A percentile compares a stretch with the other conserved stretches of the same genome.
Evolutionary conservation across 2,113 vertebrate species (phyloP).

Genomic region (Myodes glareolus): DNA sequence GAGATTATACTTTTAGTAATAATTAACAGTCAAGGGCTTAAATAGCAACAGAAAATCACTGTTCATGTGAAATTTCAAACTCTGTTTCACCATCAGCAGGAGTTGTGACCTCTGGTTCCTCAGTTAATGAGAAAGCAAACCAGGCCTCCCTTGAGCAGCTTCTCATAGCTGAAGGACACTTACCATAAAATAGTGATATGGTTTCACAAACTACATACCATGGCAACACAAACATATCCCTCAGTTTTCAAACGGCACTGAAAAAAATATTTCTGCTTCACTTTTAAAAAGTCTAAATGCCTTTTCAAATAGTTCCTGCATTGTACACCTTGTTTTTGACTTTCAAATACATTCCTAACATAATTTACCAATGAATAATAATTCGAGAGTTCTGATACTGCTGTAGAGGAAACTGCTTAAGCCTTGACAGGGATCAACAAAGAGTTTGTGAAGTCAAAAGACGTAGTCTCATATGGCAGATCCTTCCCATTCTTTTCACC

Average conservation of each 20-base stretch:
- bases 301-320: slow-evolving; percentile 53
- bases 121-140: slow-evolving; percentile 54
- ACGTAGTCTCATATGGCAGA: slow-evolving; percentile 20
- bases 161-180: slow-evolving; percentile 60
- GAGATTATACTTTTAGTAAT: slow-evolving; percentile 33
- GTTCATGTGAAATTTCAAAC: slow-evolving; percentile 44
- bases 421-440: slow-evolving; percentile 42
- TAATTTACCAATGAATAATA: slow-evolving; percentile 58
- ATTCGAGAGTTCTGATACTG: slow-evolving; percentile 53
- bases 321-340: slow-evolving; percentile 41
- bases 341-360: slow-evolving; percentile 73
- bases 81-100: slow-evolving; percentile 22
- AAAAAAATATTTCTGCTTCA: slow-evolving; percentile 31
- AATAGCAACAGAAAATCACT: slow-evolving; percentile 37
- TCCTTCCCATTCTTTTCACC: slow-evolving; percentile 2
- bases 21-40: slow-evolving; percentile 29
- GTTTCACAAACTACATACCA: slow-evolving; percentile 49
- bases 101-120: neutral
- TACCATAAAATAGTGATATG: slow-evolving; percentile 50
- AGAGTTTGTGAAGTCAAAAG: slow-evolving; percentile 21
- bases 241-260: slow-evolving; percentile 65
- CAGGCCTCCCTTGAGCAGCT: neutral
- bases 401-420: slow-evolving; percentile 57
- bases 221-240: slow-evolving; percentile 59
- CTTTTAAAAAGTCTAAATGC: slow-evolving; percentile 37